Percentiles rank a stretch among this genome's conserved stretches.
phyloP scores from a whole-genome alignment of 2,113 vertebrate genomes.

The Chionodraco myersi region DNA sequence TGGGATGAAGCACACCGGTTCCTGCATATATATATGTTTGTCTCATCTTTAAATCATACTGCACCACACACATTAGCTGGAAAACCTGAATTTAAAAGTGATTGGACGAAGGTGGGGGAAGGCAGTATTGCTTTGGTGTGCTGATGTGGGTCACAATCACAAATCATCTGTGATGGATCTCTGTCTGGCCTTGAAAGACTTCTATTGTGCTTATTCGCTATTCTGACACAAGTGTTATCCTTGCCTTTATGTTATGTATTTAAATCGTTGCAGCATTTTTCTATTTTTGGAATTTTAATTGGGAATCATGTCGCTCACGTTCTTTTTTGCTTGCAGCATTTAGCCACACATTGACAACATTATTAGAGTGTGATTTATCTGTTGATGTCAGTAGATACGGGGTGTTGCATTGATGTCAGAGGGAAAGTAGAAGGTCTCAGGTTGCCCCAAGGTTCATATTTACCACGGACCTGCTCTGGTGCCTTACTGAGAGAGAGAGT shows the following conservation, averaged over 20 bases:
- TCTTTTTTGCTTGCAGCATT: not conserved
- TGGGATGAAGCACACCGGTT: not conserved
- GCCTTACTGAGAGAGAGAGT: slow-evolving; percentile 26
- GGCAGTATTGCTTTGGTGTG: not conserved
- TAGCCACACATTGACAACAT: slow-evolving; percentile 1
- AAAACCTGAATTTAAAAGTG: slow-evolving; percentile 3
- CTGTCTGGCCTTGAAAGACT: slow-evolving; percentile 29
- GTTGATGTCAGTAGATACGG: not conserved
- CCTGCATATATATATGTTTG: slow-evolving; percentile 8
- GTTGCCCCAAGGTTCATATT: slow-evolving; percentile 51
- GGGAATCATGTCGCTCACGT: not conserved
- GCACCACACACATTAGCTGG: not conserved
- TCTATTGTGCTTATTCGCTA: slow-evolving; percentile 11
- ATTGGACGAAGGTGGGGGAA: slow-evolving; percentile 8
- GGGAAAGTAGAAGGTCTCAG: slow-evolving; percentile 33
- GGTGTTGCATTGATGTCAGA: slow-evolving; percentile 7
- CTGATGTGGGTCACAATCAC: slow-evolving; percentile 31
- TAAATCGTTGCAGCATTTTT: slow-evolving; percentile 3
- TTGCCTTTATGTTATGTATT: slow-evolving; percentile 9
- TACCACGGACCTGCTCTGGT: slow-evolving; percentile 36
- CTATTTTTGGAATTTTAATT: not conserved
- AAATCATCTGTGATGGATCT: slow-evolving; percentile 52
- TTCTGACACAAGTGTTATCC: not conserved
- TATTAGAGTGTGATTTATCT: slow-evolving; percentile 22
- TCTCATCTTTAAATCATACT: slow-evolving; percentile 21